These are phyloP conservation scores for Chlorocebus sabaeus DNA, from an alignment of 2,113 vertebrate species.

Conservation along the genomic window DNA sequence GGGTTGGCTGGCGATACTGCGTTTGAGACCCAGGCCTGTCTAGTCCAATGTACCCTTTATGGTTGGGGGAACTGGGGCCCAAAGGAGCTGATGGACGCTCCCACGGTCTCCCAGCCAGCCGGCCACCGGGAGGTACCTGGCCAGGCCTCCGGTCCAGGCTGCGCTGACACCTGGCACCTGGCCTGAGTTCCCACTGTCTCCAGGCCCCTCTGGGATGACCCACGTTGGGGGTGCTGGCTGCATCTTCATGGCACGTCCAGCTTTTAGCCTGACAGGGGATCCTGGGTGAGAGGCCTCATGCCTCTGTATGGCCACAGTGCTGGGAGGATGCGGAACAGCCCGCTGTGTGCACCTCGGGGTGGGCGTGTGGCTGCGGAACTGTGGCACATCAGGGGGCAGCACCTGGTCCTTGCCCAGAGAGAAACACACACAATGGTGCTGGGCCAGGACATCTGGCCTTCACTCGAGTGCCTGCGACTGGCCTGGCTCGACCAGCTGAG, in stretches of 20 bases:
- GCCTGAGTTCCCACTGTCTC: too few species aligned
- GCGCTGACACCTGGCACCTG: rapidly evolving
- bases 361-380: rapidly evolving
- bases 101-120: rapidly evolving
- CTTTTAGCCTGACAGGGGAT: rapidly evolving
- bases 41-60: rapidly evolving
- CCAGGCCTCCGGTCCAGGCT: too few species aligned
- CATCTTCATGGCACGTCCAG: rapidly evolving
- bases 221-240: rapidly evolving
- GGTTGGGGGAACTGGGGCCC: not conserved
- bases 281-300: rapidly evolving
- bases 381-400: not conserved
- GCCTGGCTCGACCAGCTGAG: not conserved
- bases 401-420: not conserved
- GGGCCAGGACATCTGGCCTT: rapidly evolving
- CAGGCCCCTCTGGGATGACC: rapidly evolving
- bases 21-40: too few species aligned
- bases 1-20: rapidly evolving
- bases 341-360: not conserved
- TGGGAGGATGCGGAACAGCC: rapidly evolving
- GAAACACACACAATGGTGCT: rapidly evolving
- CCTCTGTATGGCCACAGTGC: rapidly evolving
- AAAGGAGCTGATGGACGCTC: rapidly evolving
- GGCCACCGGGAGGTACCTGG: rapidly evolving
- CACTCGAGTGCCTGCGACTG: rapidly evolving